Percentiles rank a stretch among this genome's conserved stretches.
Evolutionary conservation across 2,113 vertebrate species (phyloP).

Genomic region (Ciconia maguari): DNA sequence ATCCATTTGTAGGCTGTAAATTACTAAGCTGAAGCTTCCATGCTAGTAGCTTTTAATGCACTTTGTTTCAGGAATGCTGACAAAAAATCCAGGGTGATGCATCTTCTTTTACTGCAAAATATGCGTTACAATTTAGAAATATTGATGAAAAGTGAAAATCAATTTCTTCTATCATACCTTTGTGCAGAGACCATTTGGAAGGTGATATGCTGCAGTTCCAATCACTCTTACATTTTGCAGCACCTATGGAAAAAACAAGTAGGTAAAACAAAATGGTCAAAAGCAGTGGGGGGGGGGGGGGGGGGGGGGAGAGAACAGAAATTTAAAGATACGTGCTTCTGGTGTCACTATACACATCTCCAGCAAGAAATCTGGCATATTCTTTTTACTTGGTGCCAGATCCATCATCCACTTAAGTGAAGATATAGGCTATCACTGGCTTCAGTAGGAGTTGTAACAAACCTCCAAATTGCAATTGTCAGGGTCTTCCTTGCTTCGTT

Average conservation of each 20-base stretch:
- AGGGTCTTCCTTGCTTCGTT: not conserved
- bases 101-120: constrained; percentile 41
- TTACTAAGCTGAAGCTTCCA: constrained; percentile 9
- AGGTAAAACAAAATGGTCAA: not conserved
- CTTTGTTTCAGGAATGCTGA: constrained; percentile 25
- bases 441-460: not conserved
- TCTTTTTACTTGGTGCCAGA: not conserved
- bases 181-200: constrained; percentile 34
- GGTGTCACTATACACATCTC: not conserved
- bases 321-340: not conserved
- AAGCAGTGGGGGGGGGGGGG: no score
- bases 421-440: not conserved
- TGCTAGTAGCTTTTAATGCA: not conserved
- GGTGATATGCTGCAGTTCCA: not conserved
- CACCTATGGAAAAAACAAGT: not conserved
- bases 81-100: not conserved
- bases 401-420: not conserved
- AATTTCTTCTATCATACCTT: constrained; percentile 50
- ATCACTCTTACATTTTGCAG: not conserved
- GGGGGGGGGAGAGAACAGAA: not conserved
- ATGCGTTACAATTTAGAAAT: constrained; percentile 37
- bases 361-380: not conserved
- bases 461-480: not conserved
- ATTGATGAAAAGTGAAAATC: constrained; percentile 62
- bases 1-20: constrained; percentile 22